These are phyloP conservation scores for Caenorhabditis brenneri DNA, from an alignment of 1,140 invertebrate species.

Conservation along the genomic window DNA sequence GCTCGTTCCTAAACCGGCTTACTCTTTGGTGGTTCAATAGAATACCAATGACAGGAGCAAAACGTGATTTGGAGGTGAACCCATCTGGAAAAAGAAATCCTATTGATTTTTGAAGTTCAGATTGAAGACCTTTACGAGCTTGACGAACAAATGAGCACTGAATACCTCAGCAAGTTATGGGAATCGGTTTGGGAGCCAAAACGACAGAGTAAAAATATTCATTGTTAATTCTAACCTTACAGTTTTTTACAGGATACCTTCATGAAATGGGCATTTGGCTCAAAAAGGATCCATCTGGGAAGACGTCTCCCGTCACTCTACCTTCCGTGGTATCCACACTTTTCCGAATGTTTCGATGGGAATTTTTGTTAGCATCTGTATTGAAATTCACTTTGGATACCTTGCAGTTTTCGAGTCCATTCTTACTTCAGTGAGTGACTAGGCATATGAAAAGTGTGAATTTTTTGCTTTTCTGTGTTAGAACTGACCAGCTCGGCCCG, in stretches of 20 bases:
- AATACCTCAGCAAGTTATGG: slow-evolving; percentile 60
- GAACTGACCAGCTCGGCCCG: no score
- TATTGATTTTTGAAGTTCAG: no score
- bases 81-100: no score
- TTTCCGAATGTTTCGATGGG: slow-evolving; percentile 64
- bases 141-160: slow-evolving; percentile 59
- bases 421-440: slow-evolving; percentile 62
- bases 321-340: slow-evolving; percentile 65
- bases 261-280: slow-evolving; percentile 45
- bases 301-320: neutral
- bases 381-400: slow-evolving; percentile 66
- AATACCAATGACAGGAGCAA: slow-evolving; percentile 60
- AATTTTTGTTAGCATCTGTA: slow-evolving; percentile 61
- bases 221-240: neutral
- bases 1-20: slow-evolving; percentile 58
- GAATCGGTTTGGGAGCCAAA: slow-evolving; percentile 61
- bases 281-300: neutral
- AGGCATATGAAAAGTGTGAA: no score
- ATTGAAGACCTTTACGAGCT: slow-evolving; percentile 65
- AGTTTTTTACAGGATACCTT: slow-evolving; percentile 50
- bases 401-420: slow-evolving; percentile 68
- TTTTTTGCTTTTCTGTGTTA: no score
- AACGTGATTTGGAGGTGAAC: slow-evolving; percentile 61
- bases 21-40: slow-evolving; percentile 70
- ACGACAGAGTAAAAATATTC: slow-evolving; percentile 43